Base-by-base conservation (phyloP, 2,113 vertebrate genomes). In the Xiphorhynchus elegans region DNA sequence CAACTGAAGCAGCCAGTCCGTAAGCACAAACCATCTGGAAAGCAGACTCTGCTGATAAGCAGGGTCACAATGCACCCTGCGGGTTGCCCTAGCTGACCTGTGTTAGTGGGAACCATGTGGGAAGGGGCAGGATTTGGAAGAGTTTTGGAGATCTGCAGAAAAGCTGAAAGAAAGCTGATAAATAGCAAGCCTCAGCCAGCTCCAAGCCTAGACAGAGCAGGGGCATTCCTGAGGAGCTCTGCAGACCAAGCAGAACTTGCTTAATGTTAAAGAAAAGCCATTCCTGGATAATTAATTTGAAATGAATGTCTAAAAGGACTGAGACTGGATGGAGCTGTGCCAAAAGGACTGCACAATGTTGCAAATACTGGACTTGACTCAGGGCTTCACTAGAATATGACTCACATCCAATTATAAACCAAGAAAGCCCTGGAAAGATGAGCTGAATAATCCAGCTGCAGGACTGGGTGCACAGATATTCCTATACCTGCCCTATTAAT, bases 281-380 rank as follows among this genome's bases (percentile, higher is more conserved):
- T 88, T 92, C 69, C 63, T 95, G 83, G 70, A 81, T 90, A 92
- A 94, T 96, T 95, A 94, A 93, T 93, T 93, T 91, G 76, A 94
- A 94, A 42, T 72, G 72, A 84, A 87, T 62, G 83, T 90, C 80
- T 93, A 87, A 92, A 90, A 97, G 64, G 83, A 86, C 64, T 24
- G 68, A 95, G 83, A 90, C 80, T 84, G 64, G n/a, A 83, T 84
- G 93, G 53, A 95, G 11, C 49, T 69, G 44, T 64, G 91, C 96
- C 96, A 96, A 68, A 96, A 96, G 91, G 58, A 91, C 94, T 95
- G 89, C 66, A 93, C 56, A 93, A 64, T 87, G 60, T 95, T 96
- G 75, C 83, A 96, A 96, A 93, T 90, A 91, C 95, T 96, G 95
- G 90, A 83, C 88, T 40, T 91, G 83, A 95, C 87, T 96, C 95